Conservation (phyloP, 2,113 vertebrate species). For the Apodemus sylvaticus region DNA sequence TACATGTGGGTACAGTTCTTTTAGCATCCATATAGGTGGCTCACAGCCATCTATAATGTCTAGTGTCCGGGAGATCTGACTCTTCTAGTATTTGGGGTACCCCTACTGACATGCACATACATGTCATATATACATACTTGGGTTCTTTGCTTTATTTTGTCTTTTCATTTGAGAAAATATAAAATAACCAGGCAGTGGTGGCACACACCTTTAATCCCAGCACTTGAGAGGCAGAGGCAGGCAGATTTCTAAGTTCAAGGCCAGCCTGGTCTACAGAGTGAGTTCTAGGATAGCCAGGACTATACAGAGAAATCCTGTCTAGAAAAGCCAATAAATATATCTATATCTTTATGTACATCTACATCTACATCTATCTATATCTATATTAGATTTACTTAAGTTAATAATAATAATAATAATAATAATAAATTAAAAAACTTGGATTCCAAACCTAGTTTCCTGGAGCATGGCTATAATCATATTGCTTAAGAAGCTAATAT, state of each 20-base stretch:
- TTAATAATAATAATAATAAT: neutral
- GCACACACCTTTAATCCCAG: too few relatives aligned
- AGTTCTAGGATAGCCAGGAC: too few relatives aligned
- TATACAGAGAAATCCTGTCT: too few relatives aligned
- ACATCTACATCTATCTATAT: too few relatives aligned
- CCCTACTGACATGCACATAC: neutral
- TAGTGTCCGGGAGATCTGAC: neutral
- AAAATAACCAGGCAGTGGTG: neutral
- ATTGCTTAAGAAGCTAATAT: neutral
- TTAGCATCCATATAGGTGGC: neutral
- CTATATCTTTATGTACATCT: too few relatives aligned
- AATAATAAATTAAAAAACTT: neutral
- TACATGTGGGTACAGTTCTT: neutral
- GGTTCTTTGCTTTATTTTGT: neutral
- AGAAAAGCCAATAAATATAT: too few relatives aligned
- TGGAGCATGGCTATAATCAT: neutral
- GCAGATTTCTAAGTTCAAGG: too few relatives aligned
- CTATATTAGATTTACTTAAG: neutral
- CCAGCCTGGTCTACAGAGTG: too few relatives aligned
- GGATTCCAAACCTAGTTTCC: neutral
- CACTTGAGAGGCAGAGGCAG: too few relatives aligned
- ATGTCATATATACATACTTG: too few relatives aligned
- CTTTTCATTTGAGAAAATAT: neutral
- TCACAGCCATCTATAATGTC: neutral
- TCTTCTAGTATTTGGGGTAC: neutral